These are phyloP conservation scores for Drosophila atroscutellata DNA, from an alignment of 2,888 invertebrate species.

Conservation along the genomic window DNA sequence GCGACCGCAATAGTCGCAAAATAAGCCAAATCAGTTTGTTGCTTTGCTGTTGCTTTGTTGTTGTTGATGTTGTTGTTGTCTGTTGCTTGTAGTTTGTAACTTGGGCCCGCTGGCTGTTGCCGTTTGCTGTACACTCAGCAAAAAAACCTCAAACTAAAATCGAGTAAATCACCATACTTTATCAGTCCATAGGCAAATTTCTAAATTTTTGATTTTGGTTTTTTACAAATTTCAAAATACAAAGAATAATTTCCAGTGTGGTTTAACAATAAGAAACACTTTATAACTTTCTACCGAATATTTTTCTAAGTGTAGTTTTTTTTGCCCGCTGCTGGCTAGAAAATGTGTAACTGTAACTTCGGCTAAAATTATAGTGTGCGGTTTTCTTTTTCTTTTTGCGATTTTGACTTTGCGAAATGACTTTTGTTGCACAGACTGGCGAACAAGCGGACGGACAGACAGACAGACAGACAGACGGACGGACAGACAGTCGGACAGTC, in stretches of 20 bases:
- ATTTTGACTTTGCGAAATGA: slow-evolving; percentile 67
- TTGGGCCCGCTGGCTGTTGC: slow-evolving; percentile 19
- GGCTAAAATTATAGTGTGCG: slow-evolving; percentile 71
- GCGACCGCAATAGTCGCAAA: slow-evolving; percentile 66
- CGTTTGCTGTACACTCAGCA: neutral
- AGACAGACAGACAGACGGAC: slow-evolving; percentile 12
- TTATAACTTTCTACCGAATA: too few relatives aligned
- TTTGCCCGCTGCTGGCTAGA: slow-evolving; percentile 34
- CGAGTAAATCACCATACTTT: too few relatives aligned
- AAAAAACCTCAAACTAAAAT: neutral
- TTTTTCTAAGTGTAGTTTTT: neutral
- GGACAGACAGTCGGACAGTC: neutral
- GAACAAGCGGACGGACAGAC: slow-evolving; percentile 16
- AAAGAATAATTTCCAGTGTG: too few relatives aligned
- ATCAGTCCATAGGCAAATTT: too few relatives aligned
- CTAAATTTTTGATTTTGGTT: too few relatives aligned
- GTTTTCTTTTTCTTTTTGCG: slow-evolving; percentile 53
- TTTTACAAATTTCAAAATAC: too few relatives aligned
- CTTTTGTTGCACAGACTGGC: slow-evolving; percentile 55
- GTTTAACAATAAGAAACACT: too few relatives aligned
- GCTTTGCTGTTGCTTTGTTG: slow-evolving; percentile 35
- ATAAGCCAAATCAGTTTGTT: slow-evolving; percentile 70
- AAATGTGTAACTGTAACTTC: slow-evolving; percentile 74
- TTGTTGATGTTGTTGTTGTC: slow-evolving; percentile 25
- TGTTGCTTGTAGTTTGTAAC: slow-evolving; percentile 20